phyloP scores from a whole-genome alignment of 2,113 vertebrate species.

The Indri indri region DNA sequence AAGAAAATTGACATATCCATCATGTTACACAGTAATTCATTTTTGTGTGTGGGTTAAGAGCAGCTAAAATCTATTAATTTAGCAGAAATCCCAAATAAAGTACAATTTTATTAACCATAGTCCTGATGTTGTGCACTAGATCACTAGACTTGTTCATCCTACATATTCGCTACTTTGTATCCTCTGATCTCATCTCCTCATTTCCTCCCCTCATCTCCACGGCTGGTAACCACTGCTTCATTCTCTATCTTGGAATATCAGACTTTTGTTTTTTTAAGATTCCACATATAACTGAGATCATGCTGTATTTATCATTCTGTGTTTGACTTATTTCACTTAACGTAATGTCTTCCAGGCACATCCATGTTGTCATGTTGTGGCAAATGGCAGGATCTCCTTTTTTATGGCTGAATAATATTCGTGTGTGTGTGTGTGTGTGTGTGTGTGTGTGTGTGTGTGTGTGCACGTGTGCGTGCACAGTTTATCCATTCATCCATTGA shows the following conservation, averaged over 20 bases:
- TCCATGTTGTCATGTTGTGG: too few species aligned
- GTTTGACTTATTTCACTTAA: too few species aligned
- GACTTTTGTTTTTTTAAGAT: background rate
- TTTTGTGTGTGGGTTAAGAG: background rate
- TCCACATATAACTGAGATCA: too few species aligned
- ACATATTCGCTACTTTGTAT: background rate
- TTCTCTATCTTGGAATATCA: background rate
- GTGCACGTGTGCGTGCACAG: accelerated
- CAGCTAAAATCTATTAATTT: background rate
- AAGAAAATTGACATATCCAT: background rate
- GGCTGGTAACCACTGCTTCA: background rate
- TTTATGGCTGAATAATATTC: too few species aligned
- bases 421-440: too few species aligned
- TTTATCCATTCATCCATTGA: too few species aligned
- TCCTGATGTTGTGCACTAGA: background rate
- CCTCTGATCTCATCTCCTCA: background rate
- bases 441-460: too few species aligned
- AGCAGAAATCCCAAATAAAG: background rate
- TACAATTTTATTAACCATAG: background rate
- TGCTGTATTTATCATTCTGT: too few species aligned
- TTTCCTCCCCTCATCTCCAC: background rate
- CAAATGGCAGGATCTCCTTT: too few species aligned
- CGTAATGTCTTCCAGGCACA: too few species aligned
- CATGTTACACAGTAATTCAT: background rate
- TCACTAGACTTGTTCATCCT: background rate